Conservation (phyloP, 2,888 invertebrate genomes). For the Pomacea canaliculata region DNA sequence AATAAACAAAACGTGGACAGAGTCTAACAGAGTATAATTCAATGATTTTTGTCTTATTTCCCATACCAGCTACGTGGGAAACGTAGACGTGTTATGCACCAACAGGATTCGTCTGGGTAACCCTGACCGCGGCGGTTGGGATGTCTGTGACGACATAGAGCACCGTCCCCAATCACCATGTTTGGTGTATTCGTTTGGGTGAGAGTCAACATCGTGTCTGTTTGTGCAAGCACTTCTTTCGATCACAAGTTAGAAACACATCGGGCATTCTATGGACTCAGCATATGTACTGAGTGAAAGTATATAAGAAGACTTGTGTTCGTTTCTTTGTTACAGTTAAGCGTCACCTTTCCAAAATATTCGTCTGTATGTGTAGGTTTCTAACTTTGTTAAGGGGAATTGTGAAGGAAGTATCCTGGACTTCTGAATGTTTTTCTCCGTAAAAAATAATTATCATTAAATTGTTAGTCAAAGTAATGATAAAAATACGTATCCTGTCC, state of each 20-base stretch:
- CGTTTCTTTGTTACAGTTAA: too few species aligned
- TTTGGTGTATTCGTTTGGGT: slow-evolving; percentile 35
- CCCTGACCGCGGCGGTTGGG: slow-evolving; percentile 32
- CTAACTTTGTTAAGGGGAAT: too few species aligned
- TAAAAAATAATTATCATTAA: too few species aligned
- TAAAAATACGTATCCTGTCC: too few species aligned
- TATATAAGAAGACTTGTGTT: not conserved
- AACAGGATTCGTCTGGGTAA: slow-evolving; percentile 31
- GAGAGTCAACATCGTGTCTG: not conserved
- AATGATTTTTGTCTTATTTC: not conserved
- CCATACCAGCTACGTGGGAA: slow-evolving; percentile 6
- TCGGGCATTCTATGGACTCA: not conserved
- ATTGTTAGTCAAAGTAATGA: too few species aligned
- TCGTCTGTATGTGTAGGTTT: too few species aligned
- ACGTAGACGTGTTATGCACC: slow-evolving; percentile 15
- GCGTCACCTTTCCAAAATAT: too few species aligned
- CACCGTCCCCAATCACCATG: slow-evolving; percentile 27
- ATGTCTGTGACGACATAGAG: slow-evolving; percentile 30
- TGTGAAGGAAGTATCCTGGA: too few species aligned
- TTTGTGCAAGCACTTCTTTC: not conserved
- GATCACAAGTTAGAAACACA: not conserved
- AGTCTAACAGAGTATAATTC: not conserved
- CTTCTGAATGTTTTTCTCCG: too few species aligned
- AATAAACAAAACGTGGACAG: too few species aligned
- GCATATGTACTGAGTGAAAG: not conserved